A percentile compares a stretch with the other conserved stretches of the same genome.
These are phyloP conservation scores for Chironomus tentans DNA, from an alignment of 2,888 invertebrate genomes.

Conservation along the genomic window DNA sequence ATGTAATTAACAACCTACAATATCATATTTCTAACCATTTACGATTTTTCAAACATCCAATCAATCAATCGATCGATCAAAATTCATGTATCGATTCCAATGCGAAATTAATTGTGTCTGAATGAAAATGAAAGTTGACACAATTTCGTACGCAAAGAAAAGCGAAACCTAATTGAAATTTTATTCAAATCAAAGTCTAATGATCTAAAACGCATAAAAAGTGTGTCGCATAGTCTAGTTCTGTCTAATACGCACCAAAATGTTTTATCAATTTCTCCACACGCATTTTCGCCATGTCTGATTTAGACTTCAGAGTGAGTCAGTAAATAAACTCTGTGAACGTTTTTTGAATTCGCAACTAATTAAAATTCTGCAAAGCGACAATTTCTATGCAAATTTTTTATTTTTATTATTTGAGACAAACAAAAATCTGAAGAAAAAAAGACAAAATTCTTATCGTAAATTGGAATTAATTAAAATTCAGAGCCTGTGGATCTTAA, in stretches of 20 bases:
- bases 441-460: not conserved
- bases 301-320: not conserved
- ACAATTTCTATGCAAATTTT: conserved; percentile 8
- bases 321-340: too few species aligned
- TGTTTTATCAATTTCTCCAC: not conserved
- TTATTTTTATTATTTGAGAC: not conserved
- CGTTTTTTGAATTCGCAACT: not conserved
- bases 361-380: not conserved
- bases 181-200: not conserved
- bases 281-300: not conserved
- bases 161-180: not conserved
- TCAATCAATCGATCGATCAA: too few species aligned
- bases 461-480: not conserved
- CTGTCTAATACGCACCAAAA: not conserved
- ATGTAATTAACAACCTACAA: too few species aligned
- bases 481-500: not conserved
- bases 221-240: not conserved
- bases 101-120: too few species aligned
- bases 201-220: not conserved
- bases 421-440: not conserved
- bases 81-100: too few species aligned
- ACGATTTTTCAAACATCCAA: too few species aligned
- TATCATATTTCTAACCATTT: too few species aligned
- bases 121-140: too few species aligned
- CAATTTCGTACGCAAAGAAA: too few species aligned